Percentiles rank a stretch among this genome's conserved stretches.
phyloP scores from a whole-genome alignment of 2,113 vertebrate genomes.

The Hymenochirus boettgeri region DNA sequence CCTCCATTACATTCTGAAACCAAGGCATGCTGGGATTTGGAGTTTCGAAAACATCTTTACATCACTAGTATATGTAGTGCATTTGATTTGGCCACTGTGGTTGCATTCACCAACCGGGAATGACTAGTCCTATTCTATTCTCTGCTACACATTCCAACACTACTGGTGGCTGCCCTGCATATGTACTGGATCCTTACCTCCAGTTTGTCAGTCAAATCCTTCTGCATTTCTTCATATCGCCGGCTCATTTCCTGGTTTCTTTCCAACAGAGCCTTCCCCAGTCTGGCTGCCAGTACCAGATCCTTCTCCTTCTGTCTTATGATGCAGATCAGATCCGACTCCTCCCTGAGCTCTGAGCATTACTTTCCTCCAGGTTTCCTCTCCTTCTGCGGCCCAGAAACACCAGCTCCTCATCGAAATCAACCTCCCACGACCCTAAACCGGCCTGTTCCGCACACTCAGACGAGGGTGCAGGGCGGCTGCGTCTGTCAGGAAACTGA shows the following conservation, averaged over 20 bases:
- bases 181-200: constrained; percentile 93
- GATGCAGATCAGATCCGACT: constrained; percentile 77
- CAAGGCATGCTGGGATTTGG: no score
- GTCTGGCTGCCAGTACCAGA: constrained; percentile 88
- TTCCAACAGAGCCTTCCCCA: constrained; percentile 92
- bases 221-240: constrained; percentile 95
- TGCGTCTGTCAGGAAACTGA: constrained; percentile 11
- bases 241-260: constrained; percentile 93
- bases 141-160: no score
- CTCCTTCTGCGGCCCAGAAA: constrained; percentile 44
- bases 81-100: no score
- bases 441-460: constrained; percentile 6
- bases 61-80: no score
- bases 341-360: constrained; percentile 64
- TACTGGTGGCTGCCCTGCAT: no score
- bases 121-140: no score
- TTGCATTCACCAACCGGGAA: no score
- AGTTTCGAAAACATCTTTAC: no score
- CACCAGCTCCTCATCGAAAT: constrained; percentile 50
- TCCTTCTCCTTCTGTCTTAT: constrained; percentile 93
- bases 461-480: constrained; percentile 28
- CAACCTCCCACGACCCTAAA: constrained; percentile 54
- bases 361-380: constrained; percentile 60
- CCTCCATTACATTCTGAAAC: no score
- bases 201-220: constrained; percentile 89